Base-by-base conservation (phyloP, 2,888 invertebrate genomes). In the Agelastica alni region DNA sequence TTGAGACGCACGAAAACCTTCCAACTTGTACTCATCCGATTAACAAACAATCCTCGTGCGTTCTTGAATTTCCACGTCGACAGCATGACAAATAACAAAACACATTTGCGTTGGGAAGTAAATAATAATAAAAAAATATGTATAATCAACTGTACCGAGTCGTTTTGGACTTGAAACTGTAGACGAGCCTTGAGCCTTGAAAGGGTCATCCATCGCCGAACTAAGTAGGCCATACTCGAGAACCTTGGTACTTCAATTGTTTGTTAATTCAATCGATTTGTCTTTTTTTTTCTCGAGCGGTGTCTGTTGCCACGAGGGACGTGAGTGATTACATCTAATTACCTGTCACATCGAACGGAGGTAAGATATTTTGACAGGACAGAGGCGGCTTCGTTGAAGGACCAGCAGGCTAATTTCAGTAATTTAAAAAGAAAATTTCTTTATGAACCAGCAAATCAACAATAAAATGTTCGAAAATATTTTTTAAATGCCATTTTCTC, bases 211-310 rank as follows among this genome's bases (percentile, higher is more conserved):
- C 60, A 61, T 59, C 60, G 60, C 56, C 49, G 52, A 57, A 58
- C 59, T 47, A 64, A 61, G 47, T 64, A 61, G 64, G 64, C 54
- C 64, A 60, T 51, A 55, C 10, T 6, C 31, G 34, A 57, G 48
- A 13, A 61, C 60, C 64, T 62, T 64, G 61, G 46, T 48, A 53
- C 55, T 57, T 60, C 58, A 51, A 61, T 61, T 62, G 60, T 64
- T 62, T 56, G 59, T 48, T 46, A 54, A 59, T 59, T 52, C 43
- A 41, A 31, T 41, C 44, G 22, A 48, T 48, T 48, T 32, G 39
- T 39, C 31, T 30, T 17, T n/a, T n/a, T n/a, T n/a, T n/a, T n/a
- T 39, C 9, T 36, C 22, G 16, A 12, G 12, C 18, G 37, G 17
- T 47, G 18, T 4, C n/a, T 46, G 17, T 7, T 34, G n/a, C 20